These are phyloP conservation scores for Adelges cooleyi DNA, from an alignment of 1,140 invertebrate species.

Conservation along the genomic window DNA sequence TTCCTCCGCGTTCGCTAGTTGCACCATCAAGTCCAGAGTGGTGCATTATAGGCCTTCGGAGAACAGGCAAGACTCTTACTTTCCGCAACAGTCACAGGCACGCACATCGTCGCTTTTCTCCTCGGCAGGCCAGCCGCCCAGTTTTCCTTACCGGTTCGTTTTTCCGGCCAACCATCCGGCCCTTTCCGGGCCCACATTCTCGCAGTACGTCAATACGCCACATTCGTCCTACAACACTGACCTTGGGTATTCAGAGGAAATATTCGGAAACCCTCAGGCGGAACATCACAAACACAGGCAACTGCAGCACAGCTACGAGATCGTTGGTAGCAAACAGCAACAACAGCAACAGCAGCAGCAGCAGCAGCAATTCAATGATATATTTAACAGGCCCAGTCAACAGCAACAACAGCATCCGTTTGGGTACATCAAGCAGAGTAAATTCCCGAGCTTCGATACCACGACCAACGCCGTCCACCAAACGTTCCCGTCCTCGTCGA, in stretches of 20 bases:
- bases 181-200: background rate
- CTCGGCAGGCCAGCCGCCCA: background rate
- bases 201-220: background rate
- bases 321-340: no score
- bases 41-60: background rate
- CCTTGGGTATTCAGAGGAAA: background rate
- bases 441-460: background rate
- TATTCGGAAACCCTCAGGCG: background rate
- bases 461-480: background rate
- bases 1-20: background rate
- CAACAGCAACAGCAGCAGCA: background rate
- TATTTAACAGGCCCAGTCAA: background rate
- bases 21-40: background rate
- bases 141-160: background rate
- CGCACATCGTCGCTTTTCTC: background rate
- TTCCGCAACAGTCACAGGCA: background rate
- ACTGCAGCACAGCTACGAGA: background rate
- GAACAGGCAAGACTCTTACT: background rate
- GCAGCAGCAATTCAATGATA: no score
- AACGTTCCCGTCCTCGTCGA: background rate
- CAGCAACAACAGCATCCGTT: background rate
- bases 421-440: background rate
- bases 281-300: background rate
- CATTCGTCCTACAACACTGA: background rate
- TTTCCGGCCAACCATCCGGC: constrained; percentile 22